Evolutionary conservation across 2,113 vertebrate genomes (phyloP), one percentile per base, ranked within the genome.

Genomic region (Neodon shergylaensis): DNA sequence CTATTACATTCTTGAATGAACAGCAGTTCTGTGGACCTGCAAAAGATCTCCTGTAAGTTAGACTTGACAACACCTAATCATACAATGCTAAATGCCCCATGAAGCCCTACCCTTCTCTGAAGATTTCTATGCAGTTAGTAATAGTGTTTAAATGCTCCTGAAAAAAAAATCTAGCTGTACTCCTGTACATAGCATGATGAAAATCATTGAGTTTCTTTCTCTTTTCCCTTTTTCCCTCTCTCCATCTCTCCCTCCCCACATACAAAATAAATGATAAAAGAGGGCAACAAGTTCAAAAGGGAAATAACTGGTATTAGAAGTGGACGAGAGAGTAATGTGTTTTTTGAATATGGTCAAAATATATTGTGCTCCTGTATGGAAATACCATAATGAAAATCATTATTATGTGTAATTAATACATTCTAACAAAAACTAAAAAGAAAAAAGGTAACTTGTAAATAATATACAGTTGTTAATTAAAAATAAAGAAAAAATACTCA

Each of bases 361-460:
- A 85, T 12, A 31, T 47, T 49, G 33, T 85, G 31, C 12, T 12
- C n/a, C 13, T 47, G 42, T 47, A 47, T 47, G 83, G 19, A 22
- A 68, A 47, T 36, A 4, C 47, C 10, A 47, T 6, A 85, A 66
- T 22, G 2, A 85, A 33, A 47, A 5, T 5, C 28, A 68, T 68
- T 36, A 65, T 66, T 49, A 4, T 36, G 28, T 22, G 1, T 49
- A 85, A 21, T 22, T 85, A 36, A 47, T 68, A 66, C 47, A 47
- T 47, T 16, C 5, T 66, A 85, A 2, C 10, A 47, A 85, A 33
- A 36, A 2, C 28, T 68, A 33, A 36, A 68, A 85, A 22, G 28
- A 13, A 90, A 92, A n/a, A 74, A 83, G 94, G 26, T 85, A 94
- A 79, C 79, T 16, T 82, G 9, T 9, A 89, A 84, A 76, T 79